Conservation (phyloP, 2,797 vertebrate genomes). For the Rhinella marina region DNA sequence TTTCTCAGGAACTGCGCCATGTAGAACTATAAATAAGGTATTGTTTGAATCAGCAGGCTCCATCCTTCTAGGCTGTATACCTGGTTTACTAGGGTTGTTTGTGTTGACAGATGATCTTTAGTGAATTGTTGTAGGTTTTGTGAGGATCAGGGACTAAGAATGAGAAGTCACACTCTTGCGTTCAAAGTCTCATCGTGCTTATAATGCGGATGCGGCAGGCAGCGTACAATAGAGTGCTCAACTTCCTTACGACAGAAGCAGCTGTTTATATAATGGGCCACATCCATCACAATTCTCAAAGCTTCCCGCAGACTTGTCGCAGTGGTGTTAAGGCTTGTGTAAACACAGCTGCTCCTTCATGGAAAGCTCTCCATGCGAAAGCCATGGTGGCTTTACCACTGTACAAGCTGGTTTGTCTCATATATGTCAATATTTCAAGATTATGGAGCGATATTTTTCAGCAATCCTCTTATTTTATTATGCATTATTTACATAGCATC, state of each 20-base stretch:
- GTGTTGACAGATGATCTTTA: too few species aligned
- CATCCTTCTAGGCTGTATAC: too few species aligned
- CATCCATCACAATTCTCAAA: conserved; percentile 10
- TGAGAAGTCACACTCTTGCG: too few species aligned
- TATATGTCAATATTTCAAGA: background rate
- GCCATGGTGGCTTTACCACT: too few species aligned
- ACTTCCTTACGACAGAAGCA: background rate
- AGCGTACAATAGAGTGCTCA: background rate
- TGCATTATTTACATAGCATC: background rate
- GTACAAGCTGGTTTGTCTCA: background rate
- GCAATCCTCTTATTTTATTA: too few species aligned
- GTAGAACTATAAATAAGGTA: too few species aligned
- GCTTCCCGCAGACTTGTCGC: background rate
- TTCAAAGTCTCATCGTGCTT: background rate
- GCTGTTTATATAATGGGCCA: background rate
- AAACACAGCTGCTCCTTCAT: conserved; percentile 20
- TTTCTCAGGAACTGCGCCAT: too few species aligned
- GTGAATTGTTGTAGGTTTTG: background rate
- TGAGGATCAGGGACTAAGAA: background rate
- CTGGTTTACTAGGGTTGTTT: too few species aligned
- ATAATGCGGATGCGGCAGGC: background rate
- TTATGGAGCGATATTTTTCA: background rate
- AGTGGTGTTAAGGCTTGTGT: conserved; percentile 1
- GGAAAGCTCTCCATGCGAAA: background rate
- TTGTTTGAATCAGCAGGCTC: too few species aligned